Percentiles rank a stretch among this genome's conserved stretches.
Conservation (phyloP, 30 jellyfish, hydroid and myxozoan genomes). For the Cassiopea xamachana region DNA sequence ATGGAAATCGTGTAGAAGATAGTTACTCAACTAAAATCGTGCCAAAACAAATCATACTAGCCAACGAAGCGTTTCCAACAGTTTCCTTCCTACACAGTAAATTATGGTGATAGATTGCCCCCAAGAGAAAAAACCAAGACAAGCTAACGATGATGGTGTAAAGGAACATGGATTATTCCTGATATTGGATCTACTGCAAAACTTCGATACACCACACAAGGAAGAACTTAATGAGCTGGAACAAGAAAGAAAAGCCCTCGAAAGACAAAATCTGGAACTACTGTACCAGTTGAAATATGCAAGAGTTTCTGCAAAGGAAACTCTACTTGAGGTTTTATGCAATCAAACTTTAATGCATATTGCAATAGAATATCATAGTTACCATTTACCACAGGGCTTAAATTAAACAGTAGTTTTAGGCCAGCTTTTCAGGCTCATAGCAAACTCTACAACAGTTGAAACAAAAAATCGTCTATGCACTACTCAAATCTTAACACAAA, state of each 20-base stretch:
- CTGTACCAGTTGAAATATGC: slow-evolving; percentile 26
- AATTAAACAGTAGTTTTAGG: too few relatives aligned
- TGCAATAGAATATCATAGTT: neutral
- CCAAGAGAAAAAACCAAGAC: neutral
- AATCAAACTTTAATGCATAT: neutral
- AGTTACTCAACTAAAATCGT: neutral
- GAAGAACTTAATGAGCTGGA: slow-evolving; percentile 20
- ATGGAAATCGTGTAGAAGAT: neutral
- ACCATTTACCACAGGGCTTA: too few relatives aligned
- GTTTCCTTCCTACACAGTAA: neutral
- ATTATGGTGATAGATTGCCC: neutral
- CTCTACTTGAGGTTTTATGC: slow-evolving; percentile 17
- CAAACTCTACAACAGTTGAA: too few relatives aligned
- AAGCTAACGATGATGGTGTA: neutral
- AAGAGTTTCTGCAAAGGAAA: slow-evolving; percentile 37
- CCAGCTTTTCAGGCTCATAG: too few relatives aligned
- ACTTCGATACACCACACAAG: neutral
- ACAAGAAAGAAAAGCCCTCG: slow-evolving; percentile 1
- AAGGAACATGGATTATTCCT: neutral
- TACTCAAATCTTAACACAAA: neutral
- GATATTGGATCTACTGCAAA: slow-evolving; percentile 24
- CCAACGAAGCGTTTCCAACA: neutral
- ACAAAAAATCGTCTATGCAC: too few relatives aligned
- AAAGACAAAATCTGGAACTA: slow-evolving; percentile 19
- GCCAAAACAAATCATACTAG: neutral